Conservation (phyloP, 2,113 vertebrate species). For the Triplophysa rosa region DNA sequence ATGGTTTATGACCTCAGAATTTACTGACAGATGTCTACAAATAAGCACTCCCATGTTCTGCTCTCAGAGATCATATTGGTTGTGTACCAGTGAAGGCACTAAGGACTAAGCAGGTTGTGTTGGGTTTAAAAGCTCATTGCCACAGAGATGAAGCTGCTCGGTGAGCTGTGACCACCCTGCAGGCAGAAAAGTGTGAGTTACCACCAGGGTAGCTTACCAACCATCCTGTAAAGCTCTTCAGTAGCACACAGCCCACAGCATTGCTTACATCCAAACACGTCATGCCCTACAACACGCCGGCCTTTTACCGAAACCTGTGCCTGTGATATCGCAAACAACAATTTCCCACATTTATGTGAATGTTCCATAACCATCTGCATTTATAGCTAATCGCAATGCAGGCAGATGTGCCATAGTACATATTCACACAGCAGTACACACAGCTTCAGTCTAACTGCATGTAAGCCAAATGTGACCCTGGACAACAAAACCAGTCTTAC, state of each 20-base stretch:
- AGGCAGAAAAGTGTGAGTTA: slow-evolving; percentile 53
- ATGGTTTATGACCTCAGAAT: neutral
- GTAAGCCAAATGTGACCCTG: no score
- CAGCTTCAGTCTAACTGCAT: neutral
- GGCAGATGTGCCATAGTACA: neutral
- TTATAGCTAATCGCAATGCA: slow-evolving; percentile 12
- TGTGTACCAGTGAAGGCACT: slow-evolving; percentile 49
- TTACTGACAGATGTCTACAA: neutral
- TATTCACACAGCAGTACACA: slow-evolving; percentile 6
- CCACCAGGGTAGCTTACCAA: slow-evolving; percentile 49
- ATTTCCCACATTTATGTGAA: neutral
- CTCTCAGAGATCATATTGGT: slow-evolving; percentile 47
- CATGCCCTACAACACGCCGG: neutral
- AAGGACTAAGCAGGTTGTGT: slow-evolving; percentile 52
- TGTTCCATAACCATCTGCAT: slow-evolving; percentile 15
- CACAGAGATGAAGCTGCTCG: slow-evolving; percentile 58
- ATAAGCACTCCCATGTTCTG: neutral
- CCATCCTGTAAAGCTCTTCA: slow-evolving; percentile 47
- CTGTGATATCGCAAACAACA: neutral
- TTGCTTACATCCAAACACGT: slow-evolving; percentile 27
- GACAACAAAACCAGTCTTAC: no score
- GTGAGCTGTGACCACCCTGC: slow-evolving; percentile 60
- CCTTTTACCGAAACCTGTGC: neutral
- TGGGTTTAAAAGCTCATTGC: slow-evolving; percentile 57
- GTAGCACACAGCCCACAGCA: slow-evolving; percentile 19